Conservation (phyloP, 2,113 vertebrate genomes). For the Rhinopomastus cyanomelas region DNA sequence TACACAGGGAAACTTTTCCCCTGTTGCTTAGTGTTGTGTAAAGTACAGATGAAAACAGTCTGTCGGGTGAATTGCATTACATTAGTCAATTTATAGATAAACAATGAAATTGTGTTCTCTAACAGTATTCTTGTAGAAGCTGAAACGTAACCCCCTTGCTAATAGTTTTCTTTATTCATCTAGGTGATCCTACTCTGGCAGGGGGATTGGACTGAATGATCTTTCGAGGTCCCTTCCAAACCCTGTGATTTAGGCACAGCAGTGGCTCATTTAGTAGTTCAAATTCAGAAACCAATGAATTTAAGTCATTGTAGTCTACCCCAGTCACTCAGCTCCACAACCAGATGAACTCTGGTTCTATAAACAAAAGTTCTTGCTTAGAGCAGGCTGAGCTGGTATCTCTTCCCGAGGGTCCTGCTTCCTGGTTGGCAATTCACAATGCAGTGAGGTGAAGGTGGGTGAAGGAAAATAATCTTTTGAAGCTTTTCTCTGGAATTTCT, state of each 20-base stretch:
- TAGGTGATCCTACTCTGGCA: no score
- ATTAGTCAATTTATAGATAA: background rate
- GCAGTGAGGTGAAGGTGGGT: background rate
- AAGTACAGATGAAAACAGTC: background rate
- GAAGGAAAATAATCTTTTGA: background rate
- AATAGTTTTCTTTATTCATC: background rate
- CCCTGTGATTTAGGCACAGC: accelerated
- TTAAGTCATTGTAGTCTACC: background rate
- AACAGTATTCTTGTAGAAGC: background rate
- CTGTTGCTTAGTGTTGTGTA: background rate
- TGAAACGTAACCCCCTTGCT: background rate
- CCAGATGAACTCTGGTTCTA: background rate
- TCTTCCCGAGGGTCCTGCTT: background rate
- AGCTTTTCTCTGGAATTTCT: background rate
- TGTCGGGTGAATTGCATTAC: background rate
- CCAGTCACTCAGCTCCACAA: background rate
- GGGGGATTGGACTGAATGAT: no score
- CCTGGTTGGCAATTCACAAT: background rate
- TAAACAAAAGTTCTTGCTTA: background rate
- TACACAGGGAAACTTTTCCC: background rate
- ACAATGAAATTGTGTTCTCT: background rate
- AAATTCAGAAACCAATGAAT: background rate
- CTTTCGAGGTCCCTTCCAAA: no score
- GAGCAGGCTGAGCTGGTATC: background rate
- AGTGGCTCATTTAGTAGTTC: background rate